Evolutionary conservation across 2,113 vertebrate species (phyloP), one percentile per base, ranked within the genome.

Genomic region (Zosterops hypoxanthus): DNA sequence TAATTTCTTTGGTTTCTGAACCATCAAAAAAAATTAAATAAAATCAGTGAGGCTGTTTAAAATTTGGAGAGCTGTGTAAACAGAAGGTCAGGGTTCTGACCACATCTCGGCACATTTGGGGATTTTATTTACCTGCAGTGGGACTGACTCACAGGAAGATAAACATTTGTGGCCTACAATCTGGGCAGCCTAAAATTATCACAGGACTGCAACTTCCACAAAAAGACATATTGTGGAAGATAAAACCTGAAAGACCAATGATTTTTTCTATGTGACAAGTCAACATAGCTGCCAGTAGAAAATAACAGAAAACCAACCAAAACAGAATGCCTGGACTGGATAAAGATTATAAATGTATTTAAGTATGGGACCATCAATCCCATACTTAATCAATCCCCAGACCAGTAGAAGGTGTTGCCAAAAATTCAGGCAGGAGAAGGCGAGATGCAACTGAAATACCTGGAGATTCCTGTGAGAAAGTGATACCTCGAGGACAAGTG

Each of bases 81-180:
- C 63, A 82, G 42, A 59, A 94, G 82, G 71, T 85, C 50, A 61
- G 63, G 66, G 66, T 21, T 90, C 82, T 66, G 71, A 82, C 59
- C 75, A 56, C 82, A 77, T 79, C 70, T 41, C 1, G 8, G 75
- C 2, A 0, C 0, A 0, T 24, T 29, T 0, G 0, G 60, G 44
- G 85, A 56, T 73, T 94, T 94, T 92, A 57, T 82, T 85, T 60
- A 88, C 90, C 90, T 85, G 91, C 66, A 83, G 47, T 26, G 36
- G 78, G 63, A 59, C 68, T 79, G 76, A 79, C 65, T 86, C 82
- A 77, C 24, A 64, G 44, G 61, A 82, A 86, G 44, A 72, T 36
- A 73, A 83, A 85, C 52, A 59, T 42, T 29, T 61, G 77, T 59
- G 70, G 66, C 42, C 55, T 65, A 41, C 46, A 65, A 17, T 47